Evolutionary conservation across 2,797 vertebrate species (phyloP), one percentile per base, ranked within the genome.

Genomic region (Florisuga fusca): DNA sequence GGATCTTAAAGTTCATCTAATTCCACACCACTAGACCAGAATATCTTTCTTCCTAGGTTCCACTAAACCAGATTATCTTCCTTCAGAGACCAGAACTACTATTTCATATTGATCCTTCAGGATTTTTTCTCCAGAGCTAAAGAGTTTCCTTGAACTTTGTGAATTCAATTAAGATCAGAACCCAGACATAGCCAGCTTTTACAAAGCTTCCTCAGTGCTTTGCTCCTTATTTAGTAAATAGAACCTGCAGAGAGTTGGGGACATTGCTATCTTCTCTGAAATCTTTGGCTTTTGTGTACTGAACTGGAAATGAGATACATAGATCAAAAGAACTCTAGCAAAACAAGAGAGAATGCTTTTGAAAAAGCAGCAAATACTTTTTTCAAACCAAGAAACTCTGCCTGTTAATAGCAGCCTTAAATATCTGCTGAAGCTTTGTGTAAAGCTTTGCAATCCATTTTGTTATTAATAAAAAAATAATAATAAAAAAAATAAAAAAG

Each of bases 161-260:
- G 3, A 88, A 94, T 78, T 93, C 33, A 54, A 4, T 86, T 72
- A 69, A 27, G 34, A 68, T 93, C n/a, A 66, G 54, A 88, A 94
- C 29, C 6, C 29, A 61, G 71, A 33, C 13, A 87, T 45, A 91
- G n/a, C 3, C 0, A 8, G 29, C 34, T 86, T 76, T 91, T 79
- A 58, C 46, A 88, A 78, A 76, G 34, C 22, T 81, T 90, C 12
- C 46, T 78, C 22, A 88, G n/a, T 43, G 36, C 59, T 88, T 64
- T 84, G 66, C 51, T 96, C 94, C 94, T 94, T 96, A 94, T 96
- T 96, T 95, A 94, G 89, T 76, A 96, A 91, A 88, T 36, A 91
- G 46, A 94, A 86, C 66, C 83, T 90, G 51, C 62, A 88, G 76
- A 86, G 46, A 62, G 29, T 4, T 4, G 1, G n/a, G 36, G 31